Evolutionary conservation across 2,113 vertebrate genomes (phyloP).

Genomic region (Sisor rabdophorus): DNA sequence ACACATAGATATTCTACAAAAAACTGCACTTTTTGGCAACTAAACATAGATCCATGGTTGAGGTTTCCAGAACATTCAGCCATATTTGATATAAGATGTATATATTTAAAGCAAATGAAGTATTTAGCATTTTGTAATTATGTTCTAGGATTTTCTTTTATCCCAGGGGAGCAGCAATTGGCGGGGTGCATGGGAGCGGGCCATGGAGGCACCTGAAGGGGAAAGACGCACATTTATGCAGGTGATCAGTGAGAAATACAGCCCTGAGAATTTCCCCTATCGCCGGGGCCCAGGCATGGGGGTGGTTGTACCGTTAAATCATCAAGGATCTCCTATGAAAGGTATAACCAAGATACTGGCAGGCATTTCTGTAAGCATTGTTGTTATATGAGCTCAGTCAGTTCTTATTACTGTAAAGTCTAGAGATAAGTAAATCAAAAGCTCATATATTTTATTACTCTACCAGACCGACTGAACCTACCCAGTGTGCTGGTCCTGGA

Average conservation of each 20-base stretch:
- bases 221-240: constrained; percentile 92
- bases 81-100: neutral
- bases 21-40: too few species aligned
- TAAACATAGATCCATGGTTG: too few species aligned
- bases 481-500: constrained; percentile 89
- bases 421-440: neutral
- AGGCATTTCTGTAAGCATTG: neutral
- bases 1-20: too few species aligned
- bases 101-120: neutral
- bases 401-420: constrained; percentile 1
- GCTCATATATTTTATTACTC: neutral
- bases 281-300: constrained; percentile 90
- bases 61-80: too few species aligned
- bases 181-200: constrained; percentile 56
- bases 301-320: constrained; percentile 77
- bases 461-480: constrained; percentile 89
- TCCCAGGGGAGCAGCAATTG: constrained; percentile 42
- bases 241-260: constrained; percentile 97
- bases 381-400: neutral
- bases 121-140: neutral
- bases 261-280: constrained; percentile 95
- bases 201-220: constrained; percentile 76
- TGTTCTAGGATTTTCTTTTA: neutral
- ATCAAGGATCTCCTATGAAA: constrained; percentile 95
- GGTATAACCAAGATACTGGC: constrained; percentile 62